Percentiles rank a stretch among this genome's conserved stretches.
Evolutionary conservation across 2,888 invertebrate genomes (phyloP).

Genomic region (Cylloceria caligata): DNA sequence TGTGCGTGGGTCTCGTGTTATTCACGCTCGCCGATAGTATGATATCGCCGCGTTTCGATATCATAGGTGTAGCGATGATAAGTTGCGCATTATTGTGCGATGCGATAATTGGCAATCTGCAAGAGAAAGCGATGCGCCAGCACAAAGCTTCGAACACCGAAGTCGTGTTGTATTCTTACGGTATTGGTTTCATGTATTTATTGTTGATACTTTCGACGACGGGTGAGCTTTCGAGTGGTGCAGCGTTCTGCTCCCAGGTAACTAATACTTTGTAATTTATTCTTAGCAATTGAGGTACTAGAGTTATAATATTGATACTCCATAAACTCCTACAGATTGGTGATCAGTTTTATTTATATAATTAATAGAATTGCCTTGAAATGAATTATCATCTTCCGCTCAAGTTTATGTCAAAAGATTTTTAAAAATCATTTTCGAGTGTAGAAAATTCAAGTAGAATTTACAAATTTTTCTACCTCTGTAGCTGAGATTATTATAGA

Average conservation of each 20-base stretch:
- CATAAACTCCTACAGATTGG: no score
- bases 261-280: background rate
- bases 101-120: constrained; percentile 98
- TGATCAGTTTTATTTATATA: no score
- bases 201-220: constrained; percentile 89
- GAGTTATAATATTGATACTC: no score
- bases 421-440: no score
- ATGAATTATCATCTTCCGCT: no score
- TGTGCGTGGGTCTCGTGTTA: constrained; percentile 95
- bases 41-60: constrained; percentile 90
- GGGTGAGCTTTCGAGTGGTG: constrained; percentile 91
- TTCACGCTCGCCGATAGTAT: constrained; percentile 94
- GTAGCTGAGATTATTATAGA: background rate
- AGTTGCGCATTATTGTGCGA: constrained; percentile 96
- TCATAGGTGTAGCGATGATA: constrained; percentile 90
- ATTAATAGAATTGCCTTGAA: no score
- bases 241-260: constrained; percentile 92
- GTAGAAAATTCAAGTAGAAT: no score
- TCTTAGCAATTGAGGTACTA: background rate
- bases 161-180: constrained; percentile 96
- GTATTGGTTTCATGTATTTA: constrained; percentile 94
- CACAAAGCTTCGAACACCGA: constrained; percentile 94
- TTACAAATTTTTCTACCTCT: no score
- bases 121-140: constrained; percentile 97
- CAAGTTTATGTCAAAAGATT: no score